Evolutionary conservation across 2,888 invertebrate species (phyloP), one percentile per base, ranked within the genome.

Genomic region (Heliconius erato): DNA sequence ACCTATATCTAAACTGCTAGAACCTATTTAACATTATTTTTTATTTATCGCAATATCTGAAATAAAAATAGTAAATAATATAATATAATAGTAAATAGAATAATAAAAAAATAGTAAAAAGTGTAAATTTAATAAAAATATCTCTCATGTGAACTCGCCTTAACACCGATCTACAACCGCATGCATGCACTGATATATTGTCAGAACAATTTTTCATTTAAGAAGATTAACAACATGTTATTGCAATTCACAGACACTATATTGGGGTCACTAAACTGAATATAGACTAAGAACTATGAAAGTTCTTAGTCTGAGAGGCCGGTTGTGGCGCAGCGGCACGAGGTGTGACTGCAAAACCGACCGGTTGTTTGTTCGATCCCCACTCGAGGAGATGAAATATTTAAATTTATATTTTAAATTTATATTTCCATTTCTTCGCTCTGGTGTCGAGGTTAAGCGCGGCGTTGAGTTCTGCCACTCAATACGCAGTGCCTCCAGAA

Each of bases 141-240:
- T 63, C 5, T 32, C 6, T 16, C 19, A 74, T 74, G 74, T 63
- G 11, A 14, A 59, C 74, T 76, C 6, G 1, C 59, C 74, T 35
- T 63, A 35, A 76, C 12, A 59, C 74, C 11, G 54, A 59, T 28
- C 23, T 44, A 40, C 12, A 67, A 44, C 78, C 40, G 65, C 78
- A 81, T 77, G 79, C 81, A 69, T 79, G 81, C 83, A 79, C 74
- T 79, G 83, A 81, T 83, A 79, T 67, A 69, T 65, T 44, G 77
- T 77, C 79, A 67, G 81, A 72, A 71, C 83, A 83, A 83, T 83
- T 83, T 83, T 83, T 83, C 83, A 83, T 83, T 83, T 79, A 79
- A 79, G 81, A 79, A 79, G 83, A 83, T 83, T 81, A 79, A 83
- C 83, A 79, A 79, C 76, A 69, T 69, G 79, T 79, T 83, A 79